Base-by-base conservation (phyloP, 2,113 vertebrate species). In the Melanocharis versteri region DNA sequence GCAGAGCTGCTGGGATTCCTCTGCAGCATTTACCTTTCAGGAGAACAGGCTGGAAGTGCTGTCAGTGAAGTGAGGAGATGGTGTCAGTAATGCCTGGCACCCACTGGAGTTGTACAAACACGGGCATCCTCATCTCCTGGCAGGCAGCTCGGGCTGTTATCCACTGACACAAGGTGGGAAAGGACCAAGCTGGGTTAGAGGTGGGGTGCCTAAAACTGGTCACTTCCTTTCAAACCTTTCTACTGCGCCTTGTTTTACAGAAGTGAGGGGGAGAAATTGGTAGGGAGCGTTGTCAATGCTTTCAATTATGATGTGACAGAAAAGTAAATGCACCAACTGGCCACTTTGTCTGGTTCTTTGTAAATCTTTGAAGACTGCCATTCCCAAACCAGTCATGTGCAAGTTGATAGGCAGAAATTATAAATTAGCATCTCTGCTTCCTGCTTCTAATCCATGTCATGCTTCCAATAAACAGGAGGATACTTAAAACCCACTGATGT, bases 301-400 rank as follows among this genome's bases (percentile, higher is more conserved):
- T 65, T 65, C 22, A 83, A 4, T 21, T 30, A 6, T 6, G 3
- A 0, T 5, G 4, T 30, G 33, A 21, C n/a, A 37, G 23, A 23
- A 81, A 81, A 30, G 17, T 5, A 27, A 40, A 26, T 6, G 20
- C 15, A 48, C 12, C 26, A 10, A 20, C 15, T 9, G 22, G n/a
- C 3, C 45, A 18, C 22, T 18, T 62, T 16, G 14, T 70, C 37
- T 27, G 22, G 4, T 17, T 64, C 15, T 40, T 45, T 69, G 42
- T 10, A 27, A 20, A 26, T 5, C 6, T 76, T 57, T 77, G 54
- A 48, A 47, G 42, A 20, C 5, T 58, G 27, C 28, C 16, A 6
- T 18, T 53, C 30, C 39, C 27, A 93, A 70, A 91, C 3, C 10
- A 21, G 39, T 16, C 0, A 0, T 12, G 15, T 12, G 31, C 50